Conservation (phyloP, 2,113 vertebrate species). For the Oryctolagus cuniculus region DNA sequence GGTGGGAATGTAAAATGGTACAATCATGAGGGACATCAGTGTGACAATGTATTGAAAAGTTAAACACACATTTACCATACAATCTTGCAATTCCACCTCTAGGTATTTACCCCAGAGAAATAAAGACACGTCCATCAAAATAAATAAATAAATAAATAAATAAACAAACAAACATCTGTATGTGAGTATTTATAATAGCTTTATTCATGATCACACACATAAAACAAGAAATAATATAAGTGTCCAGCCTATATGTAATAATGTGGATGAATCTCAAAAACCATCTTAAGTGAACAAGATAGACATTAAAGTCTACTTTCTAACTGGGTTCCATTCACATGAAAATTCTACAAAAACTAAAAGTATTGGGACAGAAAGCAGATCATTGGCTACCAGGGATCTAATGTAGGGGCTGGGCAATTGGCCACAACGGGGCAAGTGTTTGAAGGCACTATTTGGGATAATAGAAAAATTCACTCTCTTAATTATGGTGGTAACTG, state of each 20-base stretch:
- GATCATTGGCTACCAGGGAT: neutral
- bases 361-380: neutral
- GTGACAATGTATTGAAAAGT: conserved; percentile 19
- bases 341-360: conserved; percentile 32
- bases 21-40: neutral
- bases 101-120: conserved; percentile 31
- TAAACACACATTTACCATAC: neutral
- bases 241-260: neutral
- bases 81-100: neutral
- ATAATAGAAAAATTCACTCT: neutral
- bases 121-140: neutral
- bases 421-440: neutral
- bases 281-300: neutral
- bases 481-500: neutral
- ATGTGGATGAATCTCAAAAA: neutral
- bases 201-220: neutral
- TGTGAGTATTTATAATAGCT: neutral
- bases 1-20: neutral
- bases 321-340: neutral
- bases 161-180: neutral
- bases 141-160: too few relatives aligned
- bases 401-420: neutral
- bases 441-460: neutral
- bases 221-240: neutral
- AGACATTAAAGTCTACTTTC: neutral